Evolutionary conservation across 2,797 vertebrate species (phyloP).

Genomic region (Scyliorhinus canicula): DNA sequence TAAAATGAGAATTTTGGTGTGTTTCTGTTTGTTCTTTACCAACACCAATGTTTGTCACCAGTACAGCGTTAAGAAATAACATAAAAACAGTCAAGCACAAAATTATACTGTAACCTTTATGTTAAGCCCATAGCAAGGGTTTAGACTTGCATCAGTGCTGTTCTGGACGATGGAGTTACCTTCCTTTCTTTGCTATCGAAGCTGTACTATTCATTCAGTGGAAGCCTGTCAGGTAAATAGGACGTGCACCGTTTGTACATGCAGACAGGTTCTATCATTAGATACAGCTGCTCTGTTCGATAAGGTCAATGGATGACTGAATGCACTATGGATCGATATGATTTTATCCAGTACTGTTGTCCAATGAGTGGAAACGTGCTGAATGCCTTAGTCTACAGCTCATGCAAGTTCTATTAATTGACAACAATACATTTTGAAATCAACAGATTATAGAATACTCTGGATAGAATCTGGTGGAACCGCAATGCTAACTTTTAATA

Average conservation of each 20-base stretch:
- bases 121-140: neutral
- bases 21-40: neutral
- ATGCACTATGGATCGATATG: neutral
- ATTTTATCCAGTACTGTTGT: neutral
- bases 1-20: neutral
- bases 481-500: neutral
- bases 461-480: neutral
- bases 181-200: neutral
- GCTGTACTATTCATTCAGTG: neutral
- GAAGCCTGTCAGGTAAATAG: neutral
- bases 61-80: neutral
- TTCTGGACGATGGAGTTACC: neutral
- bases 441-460: neutral
- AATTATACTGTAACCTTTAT: neutral
- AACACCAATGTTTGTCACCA: neutral
- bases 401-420: neutral
- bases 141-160: neutral
- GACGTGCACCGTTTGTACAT: neutral
- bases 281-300: neutral
- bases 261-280: neutral
- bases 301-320: neutral
- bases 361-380: neutral
- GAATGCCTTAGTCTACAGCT: neutral
- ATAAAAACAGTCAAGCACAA: neutral
- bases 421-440: neutral